phyloP scores from a whole-genome alignment of 2,888 invertebrate species.

The Dendrolimus houi region DNA sequence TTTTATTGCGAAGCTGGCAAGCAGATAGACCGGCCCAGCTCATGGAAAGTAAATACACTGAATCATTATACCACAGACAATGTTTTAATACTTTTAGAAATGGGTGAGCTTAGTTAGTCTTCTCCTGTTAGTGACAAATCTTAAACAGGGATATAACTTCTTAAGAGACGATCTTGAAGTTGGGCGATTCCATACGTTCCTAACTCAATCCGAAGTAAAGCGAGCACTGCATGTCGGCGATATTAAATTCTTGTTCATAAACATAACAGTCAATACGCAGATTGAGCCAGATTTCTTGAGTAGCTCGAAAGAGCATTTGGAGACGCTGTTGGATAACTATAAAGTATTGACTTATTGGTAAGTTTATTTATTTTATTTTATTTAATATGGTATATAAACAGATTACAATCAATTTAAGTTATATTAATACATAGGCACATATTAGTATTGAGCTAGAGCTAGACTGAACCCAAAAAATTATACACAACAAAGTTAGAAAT shows the following conservation, averaged over 20 bases:
- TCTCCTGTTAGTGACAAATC: slow-evolving; percentile 38
- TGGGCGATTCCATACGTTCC: slow-evolving; percentile 30
- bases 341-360: slow-evolving; percentile 50
- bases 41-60: background rate
- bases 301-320: slow-evolving; percentile 39
- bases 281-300: slow-evolving; percentile 52
- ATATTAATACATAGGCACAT: too few species aligned
- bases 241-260: slow-evolving; percentile 39
- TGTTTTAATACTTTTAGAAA: slow-evolving; percentile 34
- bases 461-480: too few species aligned
- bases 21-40: too few species aligned
- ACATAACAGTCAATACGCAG: slow-evolving; percentile 41
- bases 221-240: slow-evolving; percentile 56
- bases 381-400: too few species aligned
- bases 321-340: slow-evolving; percentile 49
- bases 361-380: slow-evolving; percentile 6
- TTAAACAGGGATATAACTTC: slow-evolving; percentile 58
- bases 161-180: slow-evolving; percentile 38
- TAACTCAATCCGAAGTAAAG: slow-evolving; percentile 36
- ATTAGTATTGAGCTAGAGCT: too few species aligned
- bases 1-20: too few species aligned
- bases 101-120: slow-evolving; percentile 39
- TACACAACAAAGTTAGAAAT: too few species aligned
- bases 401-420: too few species aligned
- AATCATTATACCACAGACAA: background rate